Evolutionary conservation across 2,113 vertebrate genomes (phyloP).

Genomic region (Nestor notabilis): DNA sequence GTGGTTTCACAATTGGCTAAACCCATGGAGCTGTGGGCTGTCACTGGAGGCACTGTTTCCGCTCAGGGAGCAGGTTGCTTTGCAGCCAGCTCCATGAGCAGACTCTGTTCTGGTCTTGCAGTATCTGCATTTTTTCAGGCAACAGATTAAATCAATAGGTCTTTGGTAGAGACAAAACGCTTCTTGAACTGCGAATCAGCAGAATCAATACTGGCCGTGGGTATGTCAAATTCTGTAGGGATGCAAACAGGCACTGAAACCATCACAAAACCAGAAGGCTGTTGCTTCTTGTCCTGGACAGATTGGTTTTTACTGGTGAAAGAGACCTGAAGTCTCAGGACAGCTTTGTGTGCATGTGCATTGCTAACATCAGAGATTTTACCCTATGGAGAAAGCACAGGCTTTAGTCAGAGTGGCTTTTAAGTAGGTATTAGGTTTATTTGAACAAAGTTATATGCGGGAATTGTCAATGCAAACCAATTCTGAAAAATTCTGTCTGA

Average conservation of each 20-base stretch:
- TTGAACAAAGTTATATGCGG: background rate
- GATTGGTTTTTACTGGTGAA: background rate
- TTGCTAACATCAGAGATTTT: background rate
- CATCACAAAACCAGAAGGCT: background rate
- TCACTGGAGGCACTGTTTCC: background rate
- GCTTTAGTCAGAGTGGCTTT: background rate
- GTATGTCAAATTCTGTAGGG: background rate
- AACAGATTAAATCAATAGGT: background rate
- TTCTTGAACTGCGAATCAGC: background rate
- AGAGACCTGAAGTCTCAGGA: background rate
- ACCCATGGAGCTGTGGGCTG: background rate
- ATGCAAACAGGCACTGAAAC: background rate
- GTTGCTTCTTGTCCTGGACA: background rate
- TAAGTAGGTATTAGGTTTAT: background rate
- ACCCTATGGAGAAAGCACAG: background rate
- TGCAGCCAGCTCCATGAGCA: background rate
- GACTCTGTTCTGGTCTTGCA: background rate
- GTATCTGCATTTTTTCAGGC: background rate
- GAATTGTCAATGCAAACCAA: background rate
- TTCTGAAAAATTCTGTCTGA: background rate
- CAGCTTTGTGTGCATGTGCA: background rate
- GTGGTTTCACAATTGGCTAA: slow-evolving; percentile 39
- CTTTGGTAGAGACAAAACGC: background rate
- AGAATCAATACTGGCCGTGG: background rate
- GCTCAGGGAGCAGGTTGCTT: background rate